These are phyloP conservation scores for Trichonephila clavata DNA, from an alignment of 1,140 invertebrate species.

Conservation along the genomic window DNA sequence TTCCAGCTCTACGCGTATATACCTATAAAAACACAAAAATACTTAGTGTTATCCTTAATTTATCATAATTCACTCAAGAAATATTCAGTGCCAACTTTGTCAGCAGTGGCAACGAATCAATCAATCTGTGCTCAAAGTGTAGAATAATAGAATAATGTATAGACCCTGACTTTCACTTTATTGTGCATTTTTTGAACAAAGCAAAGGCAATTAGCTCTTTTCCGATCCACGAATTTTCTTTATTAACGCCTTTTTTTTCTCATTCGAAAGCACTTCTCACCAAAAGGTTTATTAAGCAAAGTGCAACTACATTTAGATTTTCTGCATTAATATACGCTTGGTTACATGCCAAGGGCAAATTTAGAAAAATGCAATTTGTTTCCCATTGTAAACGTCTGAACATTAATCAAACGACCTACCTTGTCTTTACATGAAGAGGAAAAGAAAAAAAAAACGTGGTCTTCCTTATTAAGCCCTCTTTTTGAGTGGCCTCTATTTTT, in stretches of 20 bases:
- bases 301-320: constrained; percentile 50
- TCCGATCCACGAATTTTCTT: neutral
- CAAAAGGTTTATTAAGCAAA: constrained; percentile 55
- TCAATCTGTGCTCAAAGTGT: too few relatives aligned
- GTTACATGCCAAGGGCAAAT: constrained; percentile 48
- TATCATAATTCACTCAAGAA: too few relatives aligned
- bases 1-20: too few relatives aligned
- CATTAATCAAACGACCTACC: constrained; percentile 71
- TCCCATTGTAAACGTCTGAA: constrained; percentile 54
- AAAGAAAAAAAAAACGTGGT: constrained; percentile 1
- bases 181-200: neutral
- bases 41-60: too few relatives aligned
- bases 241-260: neutral
- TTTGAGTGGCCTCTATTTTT: constrained; percentile 54
- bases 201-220: constrained; percentile 6
- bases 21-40: too few relatives aligned
- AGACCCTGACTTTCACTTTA: neutral
- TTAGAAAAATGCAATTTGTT: constrained; percentile 73
- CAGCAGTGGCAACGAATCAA: too few relatives aligned
- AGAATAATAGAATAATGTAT: neutral
- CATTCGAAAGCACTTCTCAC: neutral
- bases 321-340: constrained; percentile 61
- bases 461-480: constrained; percentile 12
- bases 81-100: too few relatives aligned
- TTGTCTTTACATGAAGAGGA: constrained; percentile 24